Evolutionary conservation across 1,140 invertebrate genomes (phyloP).

Genomic region (Bombus waltoni): DNA sequence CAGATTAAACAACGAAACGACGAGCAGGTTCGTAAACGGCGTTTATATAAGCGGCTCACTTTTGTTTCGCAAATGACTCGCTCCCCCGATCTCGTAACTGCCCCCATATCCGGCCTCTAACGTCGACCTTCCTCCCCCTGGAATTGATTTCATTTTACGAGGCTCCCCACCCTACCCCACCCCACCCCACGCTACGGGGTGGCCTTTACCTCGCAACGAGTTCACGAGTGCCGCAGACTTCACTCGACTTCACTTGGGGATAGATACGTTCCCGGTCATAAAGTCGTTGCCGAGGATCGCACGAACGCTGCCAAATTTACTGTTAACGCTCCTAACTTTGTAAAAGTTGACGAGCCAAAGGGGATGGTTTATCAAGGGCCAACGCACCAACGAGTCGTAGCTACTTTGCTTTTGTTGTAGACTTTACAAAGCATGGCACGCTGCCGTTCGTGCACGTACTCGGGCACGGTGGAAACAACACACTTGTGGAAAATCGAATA

Average conservation of each 20-base stretch:
- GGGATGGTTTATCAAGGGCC: not conserved
- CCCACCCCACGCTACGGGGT: constrained; percentile 12
- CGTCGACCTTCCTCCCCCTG: constrained; percentile 17
- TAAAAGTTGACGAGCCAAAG: not conserved
- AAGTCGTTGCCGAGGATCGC: constrained; percentile 20
- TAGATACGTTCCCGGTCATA: constrained; percentile 40
- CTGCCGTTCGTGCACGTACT: too few species aligned
- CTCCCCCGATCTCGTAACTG: constrained; percentile 44
- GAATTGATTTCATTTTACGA: constrained; percentile 70
- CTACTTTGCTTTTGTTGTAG: too few species aligned
- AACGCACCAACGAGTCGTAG: too few species aligned
- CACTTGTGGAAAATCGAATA: too few species aligned
- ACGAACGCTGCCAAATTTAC: constrained; percentile 22
- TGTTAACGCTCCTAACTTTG: constrained; percentile 36
- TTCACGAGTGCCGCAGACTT: constrained; percentile 7
- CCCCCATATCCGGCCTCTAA: constrained; percentile 43
- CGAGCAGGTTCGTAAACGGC: constrained; percentile 25
- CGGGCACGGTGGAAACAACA: too few species aligned
- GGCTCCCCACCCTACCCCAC: constrained; percentile 30
- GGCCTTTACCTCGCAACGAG: constrained; percentile 9
- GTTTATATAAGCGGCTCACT: constrained; percentile 40
- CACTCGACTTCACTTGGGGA: constrained; percentile 1
- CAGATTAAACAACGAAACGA: constrained; percentile 27
- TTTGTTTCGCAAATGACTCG: constrained; percentile 53
- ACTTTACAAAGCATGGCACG: not conserved